These are phyloP conservation scores for Pandion haliaetus DNA, from an alignment of 2,113 vertebrate genomes.

Conservation along the genomic window DNA sequence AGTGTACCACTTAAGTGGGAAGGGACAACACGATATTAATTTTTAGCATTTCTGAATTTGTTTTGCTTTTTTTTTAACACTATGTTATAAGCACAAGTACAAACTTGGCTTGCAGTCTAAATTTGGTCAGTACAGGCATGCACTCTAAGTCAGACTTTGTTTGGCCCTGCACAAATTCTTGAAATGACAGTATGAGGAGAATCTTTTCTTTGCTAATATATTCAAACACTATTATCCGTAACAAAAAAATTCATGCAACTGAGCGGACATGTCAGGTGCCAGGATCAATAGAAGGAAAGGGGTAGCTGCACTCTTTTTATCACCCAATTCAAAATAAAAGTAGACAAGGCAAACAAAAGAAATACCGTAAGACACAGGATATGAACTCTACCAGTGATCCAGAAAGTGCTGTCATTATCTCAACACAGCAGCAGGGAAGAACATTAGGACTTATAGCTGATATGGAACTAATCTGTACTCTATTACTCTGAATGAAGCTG, in stretches of 20 bases:
- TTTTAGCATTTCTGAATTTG: background rate
- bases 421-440: background rate
- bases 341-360: background rate
- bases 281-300: background rate
- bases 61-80: background rate
- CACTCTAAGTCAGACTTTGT: background rate
- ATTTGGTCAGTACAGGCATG: background rate
- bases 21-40: background rate
- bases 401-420: background rate
- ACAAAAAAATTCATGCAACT: background rate
- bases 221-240: background rate
- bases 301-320: background rate
- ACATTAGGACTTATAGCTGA: background rate
- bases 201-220: background rate
- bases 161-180: background rate
- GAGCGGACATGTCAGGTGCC: background rate
- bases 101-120: background rate
- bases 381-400: constrained; percentile 3
- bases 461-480: background rate
- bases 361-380: background rate
- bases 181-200: background rate
- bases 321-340: background rate
- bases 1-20: background rate
- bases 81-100: background rate
- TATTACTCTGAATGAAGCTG: background rate